A percentile compares a stretch with the other conserved stretches of the same genome.
Evolutionary conservation across 37 sponge, comb jelly and placozoan genomes (phyloP).

Genomic region (Lycopodina hypogea): DNA sequence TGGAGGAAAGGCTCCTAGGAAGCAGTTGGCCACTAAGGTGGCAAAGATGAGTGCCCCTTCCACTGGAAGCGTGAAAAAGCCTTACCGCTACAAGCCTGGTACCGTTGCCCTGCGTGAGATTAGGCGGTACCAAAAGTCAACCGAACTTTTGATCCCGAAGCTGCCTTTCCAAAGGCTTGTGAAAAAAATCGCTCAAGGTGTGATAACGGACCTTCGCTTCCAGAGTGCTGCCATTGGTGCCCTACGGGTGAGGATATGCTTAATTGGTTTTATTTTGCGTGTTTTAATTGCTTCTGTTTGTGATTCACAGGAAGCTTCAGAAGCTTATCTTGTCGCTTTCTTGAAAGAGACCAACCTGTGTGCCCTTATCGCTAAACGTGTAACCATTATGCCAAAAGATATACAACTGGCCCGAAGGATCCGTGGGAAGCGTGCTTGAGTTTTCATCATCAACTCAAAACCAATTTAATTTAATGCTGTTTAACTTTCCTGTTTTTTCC

Average conservation of each 20-base stretch:
- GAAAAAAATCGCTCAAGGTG: conserved; percentile 97
- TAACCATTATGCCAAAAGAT: conserved; percentile 99
- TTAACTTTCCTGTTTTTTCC: too few species aligned
- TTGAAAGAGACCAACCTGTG: conserved; percentile 99
- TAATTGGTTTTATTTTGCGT: not conserved
- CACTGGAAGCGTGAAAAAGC: conserved; percentile 99
- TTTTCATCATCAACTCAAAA: not conserved
- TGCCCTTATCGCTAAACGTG: conserved; percentile 99
- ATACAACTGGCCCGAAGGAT: conserved; percentile 98
- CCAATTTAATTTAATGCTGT: not conserved
- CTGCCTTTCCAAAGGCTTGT: conserved; percentile 98
- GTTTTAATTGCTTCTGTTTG: not conserved
- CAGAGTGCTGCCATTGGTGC: conserved; percentile 99
- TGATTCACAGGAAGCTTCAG: conserved; percentile 87
- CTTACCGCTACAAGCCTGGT: conserved; percentile 98
- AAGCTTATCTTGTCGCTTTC: conserved; percentile 97
- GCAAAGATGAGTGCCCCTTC: conserved; percentile 98
- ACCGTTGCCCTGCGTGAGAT: conserved; percentile 98
- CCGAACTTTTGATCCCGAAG: conserved; percentile 95
- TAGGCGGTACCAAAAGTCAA: conserved; percentile 98
- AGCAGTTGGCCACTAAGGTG: conserved; percentile 98
- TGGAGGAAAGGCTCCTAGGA: conserved; percentile 98
- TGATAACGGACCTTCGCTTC: conserved; percentile 98
- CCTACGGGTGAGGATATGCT: conserved; percentile 76
- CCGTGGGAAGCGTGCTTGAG: conserved; percentile 96